Conservation (phyloP, 2,113 vertebrate genomes). For the Tragelaphus scriptus region DNA sequence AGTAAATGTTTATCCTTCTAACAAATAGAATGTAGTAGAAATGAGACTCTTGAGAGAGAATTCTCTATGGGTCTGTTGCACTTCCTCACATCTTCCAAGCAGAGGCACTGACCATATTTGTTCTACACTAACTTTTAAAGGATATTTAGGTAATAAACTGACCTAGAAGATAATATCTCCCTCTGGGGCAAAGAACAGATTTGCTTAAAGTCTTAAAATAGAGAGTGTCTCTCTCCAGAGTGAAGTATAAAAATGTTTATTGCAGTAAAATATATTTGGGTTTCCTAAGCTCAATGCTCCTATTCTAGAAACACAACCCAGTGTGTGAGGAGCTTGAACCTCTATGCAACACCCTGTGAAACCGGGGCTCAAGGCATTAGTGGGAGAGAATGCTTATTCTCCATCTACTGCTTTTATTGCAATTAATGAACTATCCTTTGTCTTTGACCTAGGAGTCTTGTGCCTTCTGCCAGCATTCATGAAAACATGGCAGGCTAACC, state of each 20-base stretch:
- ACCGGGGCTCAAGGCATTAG: neutral
- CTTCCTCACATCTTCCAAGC: neutral
- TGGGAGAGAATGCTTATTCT: neutral
- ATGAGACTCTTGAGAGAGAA: neutral
- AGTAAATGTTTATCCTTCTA: neutral
- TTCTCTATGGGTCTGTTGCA: neutral
- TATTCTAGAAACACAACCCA: neutral
- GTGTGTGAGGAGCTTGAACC: neutral
- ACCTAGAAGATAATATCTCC: neutral
- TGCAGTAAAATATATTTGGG: neutral
- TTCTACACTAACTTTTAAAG: neutral
- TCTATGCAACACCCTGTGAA: neutral
- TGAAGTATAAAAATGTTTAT: neutral
- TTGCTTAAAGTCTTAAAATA: neutral
- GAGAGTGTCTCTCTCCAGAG: neutral
- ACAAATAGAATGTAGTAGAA: neutral
- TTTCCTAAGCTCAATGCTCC: neutral
- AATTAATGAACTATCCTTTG: neutral
- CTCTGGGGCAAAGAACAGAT: neutral
- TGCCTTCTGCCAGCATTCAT: neutral
- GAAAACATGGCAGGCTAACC: neutral
- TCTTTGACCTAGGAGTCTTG: neutral
- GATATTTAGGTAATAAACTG: neutral
- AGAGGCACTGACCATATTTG: neutral
- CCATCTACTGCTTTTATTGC: neutral